phyloP scores from a whole-genome alignment of 2,888 invertebrate genomes.

The Seladonia tumulorum region DNA sequence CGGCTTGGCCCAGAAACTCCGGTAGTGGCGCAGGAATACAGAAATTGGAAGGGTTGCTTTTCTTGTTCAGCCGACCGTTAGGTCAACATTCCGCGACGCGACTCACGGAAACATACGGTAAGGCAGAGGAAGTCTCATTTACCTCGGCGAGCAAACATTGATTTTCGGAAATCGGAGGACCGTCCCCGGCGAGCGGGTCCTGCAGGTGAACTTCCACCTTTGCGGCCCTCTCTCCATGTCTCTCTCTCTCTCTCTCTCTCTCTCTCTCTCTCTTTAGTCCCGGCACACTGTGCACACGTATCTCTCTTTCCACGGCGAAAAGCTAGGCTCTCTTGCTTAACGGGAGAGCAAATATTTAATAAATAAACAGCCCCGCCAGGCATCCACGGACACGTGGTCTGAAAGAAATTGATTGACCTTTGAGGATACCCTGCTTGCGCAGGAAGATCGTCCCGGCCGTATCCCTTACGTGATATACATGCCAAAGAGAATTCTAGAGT shows the following conservation, averaged over 20 bases:
- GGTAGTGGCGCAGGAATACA: slow-evolving; percentile 17
- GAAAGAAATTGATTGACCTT: slow-evolving; percentile 30
- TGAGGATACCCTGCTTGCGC: slow-evolving; percentile 4
- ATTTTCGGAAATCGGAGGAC: slow-evolving; percentile 62
- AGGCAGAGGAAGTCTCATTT: slow-evolving; percentile 55
- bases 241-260: not conserved
- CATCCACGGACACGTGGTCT: not conserved
- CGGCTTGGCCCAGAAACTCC: not conserved
- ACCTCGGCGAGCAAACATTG: slow-evolving; percentile 59
- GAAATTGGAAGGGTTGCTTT: slow-evolving; percentile 58
- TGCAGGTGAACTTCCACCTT: slow-evolving; percentile 56
- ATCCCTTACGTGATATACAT: slow-evolving; percentile 19
- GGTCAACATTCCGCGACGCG: slow-evolving; percentile 63
- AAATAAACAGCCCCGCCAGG: slow-evolving; percentile 38
- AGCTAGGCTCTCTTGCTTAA: not conserved
- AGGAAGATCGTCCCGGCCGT: not conserved
- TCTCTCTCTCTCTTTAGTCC: no score
- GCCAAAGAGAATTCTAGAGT: slow-evolving; percentile 6
- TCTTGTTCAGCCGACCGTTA: slow-evolving; percentile 67
- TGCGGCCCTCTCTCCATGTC: slow-evolving; percentile 12
- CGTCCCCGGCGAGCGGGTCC: slow-evolving; percentile 31
- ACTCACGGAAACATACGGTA: slow-evolving; percentile 49
- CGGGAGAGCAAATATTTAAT: slow-evolving; percentile 51
- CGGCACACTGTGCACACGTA: not conserved
- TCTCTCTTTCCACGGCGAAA: slow-evolving; percentile 3